Conservation (phyloP, 2,888 invertebrate genomes). For the Ormyrus thymus region DNA sequence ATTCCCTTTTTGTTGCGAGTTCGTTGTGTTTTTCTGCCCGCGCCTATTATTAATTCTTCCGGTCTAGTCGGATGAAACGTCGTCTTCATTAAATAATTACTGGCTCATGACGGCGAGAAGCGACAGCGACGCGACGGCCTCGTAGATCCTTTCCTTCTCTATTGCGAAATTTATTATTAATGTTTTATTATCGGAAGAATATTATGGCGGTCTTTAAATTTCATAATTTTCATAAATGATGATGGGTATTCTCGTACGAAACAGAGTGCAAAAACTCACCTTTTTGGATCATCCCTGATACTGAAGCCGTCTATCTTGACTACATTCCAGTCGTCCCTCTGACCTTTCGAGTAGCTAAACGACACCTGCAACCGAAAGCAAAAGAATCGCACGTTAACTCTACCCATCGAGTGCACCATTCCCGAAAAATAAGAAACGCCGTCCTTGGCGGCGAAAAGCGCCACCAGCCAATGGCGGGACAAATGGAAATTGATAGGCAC, state of each 20-base stretch:
- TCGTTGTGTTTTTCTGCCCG: not conserved
- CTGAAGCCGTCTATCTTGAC: constrained; percentile 91
- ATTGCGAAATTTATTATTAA: not conserved
- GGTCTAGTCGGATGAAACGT: not conserved
- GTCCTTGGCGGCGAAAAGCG: not conserved
- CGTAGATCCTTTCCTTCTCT: not conserved
- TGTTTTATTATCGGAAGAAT: not conserved
- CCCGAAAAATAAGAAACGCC: not conserved
- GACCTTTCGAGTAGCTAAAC: constrained; percentile 87
- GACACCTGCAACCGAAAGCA: constrained; percentile 82
- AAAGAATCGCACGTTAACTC: constrained; percentile 9
- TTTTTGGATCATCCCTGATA: constrained; percentile 86
- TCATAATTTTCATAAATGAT: too few relatives aligned
- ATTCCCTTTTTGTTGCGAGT: not conserved
- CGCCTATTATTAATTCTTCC: not conserved
- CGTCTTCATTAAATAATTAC: constrained; percentile 30
- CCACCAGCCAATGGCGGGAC: not conserved
- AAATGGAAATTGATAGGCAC: constrained; percentile 10
- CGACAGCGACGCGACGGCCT: not conserved
- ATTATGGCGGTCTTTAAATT: not conserved
- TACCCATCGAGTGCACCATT: not conserved
- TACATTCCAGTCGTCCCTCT: constrained; percentile 88
- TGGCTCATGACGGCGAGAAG: not conserved
- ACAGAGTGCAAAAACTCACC: constrained; percentile 76
- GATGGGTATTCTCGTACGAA: too few relatives aligned